Evolutionary conservation across 1,140 invertebrate genomes (phyloP).

Genomic region (Drosophila biarmipes): DNA sequence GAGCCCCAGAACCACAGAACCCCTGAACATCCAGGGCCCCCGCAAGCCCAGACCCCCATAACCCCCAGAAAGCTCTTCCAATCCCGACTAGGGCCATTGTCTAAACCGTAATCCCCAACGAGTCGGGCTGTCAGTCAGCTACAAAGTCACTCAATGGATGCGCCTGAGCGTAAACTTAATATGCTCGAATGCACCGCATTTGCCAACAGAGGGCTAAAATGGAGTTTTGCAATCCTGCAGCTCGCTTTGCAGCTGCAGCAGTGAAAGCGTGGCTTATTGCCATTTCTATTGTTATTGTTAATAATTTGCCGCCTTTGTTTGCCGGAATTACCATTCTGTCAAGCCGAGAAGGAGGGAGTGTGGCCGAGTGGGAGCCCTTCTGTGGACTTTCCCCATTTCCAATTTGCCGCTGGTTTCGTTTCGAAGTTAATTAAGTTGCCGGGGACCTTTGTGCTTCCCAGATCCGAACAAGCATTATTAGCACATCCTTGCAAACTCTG

Average conservation of each 20-base stretch:
- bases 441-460: background rate
- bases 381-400: slow-evolving; percentile 14
- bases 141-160: slow-evolving; percentile 68
- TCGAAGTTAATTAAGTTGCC: slow-evolving; percentile 30
- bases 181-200: slow-evolving; percentile 62
- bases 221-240: slow-evolving; percentile 51
- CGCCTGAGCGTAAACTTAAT: slow-evolving; percentile 72
- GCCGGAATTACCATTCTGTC: slow-evolving; percentile 39
- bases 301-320: slow-evolving; percentile 72
- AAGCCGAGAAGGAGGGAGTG: slow-evolving; percentile 2
- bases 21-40: background rate
- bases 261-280: slow-evolving; percentile 47
- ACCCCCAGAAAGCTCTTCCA: slow-evolving; percentile 2
- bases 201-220: slow-evolving; percentile 43
- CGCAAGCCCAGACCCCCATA: background rate
- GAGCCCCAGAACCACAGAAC: too few species aligned
- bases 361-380: background rate
- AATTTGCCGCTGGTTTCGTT: slow-evolving; percentile 21
- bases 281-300: slow-evolving; percentile 74
- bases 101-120: slow-evolving; percentile 53
- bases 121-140: slow-evolving; percentile 38
- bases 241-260: slow-evolving; percentile 49
- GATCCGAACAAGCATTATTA: background rate
- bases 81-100: slow-evolving; percentile 49
- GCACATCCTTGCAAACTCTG: background rate